phyloP scores from a whole-genome alignment of 2,888 invertebrate genomes.

The Parnassius orleans region DNA sequence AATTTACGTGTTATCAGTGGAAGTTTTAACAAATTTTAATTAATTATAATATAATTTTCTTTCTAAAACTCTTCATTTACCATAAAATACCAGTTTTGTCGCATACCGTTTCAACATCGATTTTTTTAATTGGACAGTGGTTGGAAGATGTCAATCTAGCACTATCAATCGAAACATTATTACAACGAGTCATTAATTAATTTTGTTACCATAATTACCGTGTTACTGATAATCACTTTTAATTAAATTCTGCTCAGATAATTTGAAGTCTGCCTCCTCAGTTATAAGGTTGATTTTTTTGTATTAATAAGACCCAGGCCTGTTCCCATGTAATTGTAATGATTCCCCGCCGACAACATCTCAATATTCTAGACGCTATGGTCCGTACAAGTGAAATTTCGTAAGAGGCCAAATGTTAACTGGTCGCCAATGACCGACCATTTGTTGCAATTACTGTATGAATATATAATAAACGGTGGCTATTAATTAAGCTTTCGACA shows the following conservation, averaged over 20 bases:
- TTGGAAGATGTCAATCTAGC: slow-evolving; percentile 9
- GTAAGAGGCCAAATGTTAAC: slow-evolving; percentile 24
- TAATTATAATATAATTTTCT: too few relatives aligned
- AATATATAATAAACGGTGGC: slow-evolving; percentile 16
- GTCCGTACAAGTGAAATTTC: slow-evolving; percentile 14
- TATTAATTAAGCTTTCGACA: slow-evolving; percentile 13
- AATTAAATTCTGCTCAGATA: not conserved
- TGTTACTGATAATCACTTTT: slow-evolving; percentile 1
- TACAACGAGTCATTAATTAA: slow-evolving; percentile 15
- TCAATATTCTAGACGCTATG: not conserved
- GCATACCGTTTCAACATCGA: not conserved
- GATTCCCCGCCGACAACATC: slow-evolving; percentile 1
- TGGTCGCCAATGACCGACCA: slow-evolving; percentile 11
- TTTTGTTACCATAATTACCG: slow-evolving; percentile 5
- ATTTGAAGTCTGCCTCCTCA: not conserved
- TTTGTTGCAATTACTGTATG: slow-evolving; percentile 9
- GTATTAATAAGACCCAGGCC: not conserved
- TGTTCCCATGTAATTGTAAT: not conserved
- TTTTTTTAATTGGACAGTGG: slow-evolving; percentile 4
- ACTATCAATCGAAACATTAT: slow-evolving; percentile 6
- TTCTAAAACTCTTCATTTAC: too few relatives aligned
- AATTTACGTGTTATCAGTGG: too few relatives aligned
- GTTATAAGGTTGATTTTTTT: slow-evolving; percentile 6
- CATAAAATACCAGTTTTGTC: not conserved
- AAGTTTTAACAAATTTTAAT: too few relatives aligned